Conservation (phyloP, 2,888 invertebrate genomes). For the Anagyrus pseudococci region DNA sequence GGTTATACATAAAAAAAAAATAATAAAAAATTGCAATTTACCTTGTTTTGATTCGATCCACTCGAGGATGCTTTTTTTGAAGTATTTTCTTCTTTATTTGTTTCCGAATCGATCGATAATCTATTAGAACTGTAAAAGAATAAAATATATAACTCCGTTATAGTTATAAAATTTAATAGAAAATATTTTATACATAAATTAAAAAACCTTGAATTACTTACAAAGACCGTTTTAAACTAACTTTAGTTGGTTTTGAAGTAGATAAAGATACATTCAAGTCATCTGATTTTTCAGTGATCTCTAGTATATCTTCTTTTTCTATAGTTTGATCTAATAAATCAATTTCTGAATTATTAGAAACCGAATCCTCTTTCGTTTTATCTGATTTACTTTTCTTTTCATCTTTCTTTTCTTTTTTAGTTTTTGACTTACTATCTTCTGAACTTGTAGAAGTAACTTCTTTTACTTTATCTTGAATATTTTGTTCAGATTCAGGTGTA, state of each 20-base stretch:
- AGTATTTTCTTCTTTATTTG: conserved; percentile 44
- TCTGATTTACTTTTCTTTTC: conserved; percentile 29
- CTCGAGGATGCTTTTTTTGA: conserved; percentile 44
- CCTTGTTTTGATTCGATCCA: conserved; percentile 51
- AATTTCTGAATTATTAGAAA: conserved; percentile 35
- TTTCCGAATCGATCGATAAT: conserved; percentile 45
- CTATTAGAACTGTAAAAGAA: conserved; percentile 49
- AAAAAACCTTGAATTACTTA: conserved; percentile 45
- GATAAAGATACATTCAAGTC: conserved; percentile 32
- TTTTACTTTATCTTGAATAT: conserved; percentile 35
- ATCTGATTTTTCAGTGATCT: conserved; percentile 42
- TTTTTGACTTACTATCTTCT: conserved; percentile 7
- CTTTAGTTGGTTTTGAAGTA: conserved; percentile 54
- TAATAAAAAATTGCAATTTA: conserved; percentile 35
- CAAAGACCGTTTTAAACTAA: conserved; percentile 60
- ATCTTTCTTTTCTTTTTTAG: conserved; percentile 39
- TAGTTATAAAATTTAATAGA: neutral
- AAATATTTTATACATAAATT: neutral
- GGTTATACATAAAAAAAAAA: neutral
- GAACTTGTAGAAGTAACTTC: conserved; percentile 32
- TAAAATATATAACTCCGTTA: neutral
- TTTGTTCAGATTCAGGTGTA: conserved; percentile 51
- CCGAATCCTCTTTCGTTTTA: conserved; percentile 32
- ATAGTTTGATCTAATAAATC: conserved; percentile 33
- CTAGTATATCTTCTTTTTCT: conserved; percentile 43